Evolutionary conservation across 2,797 vertebrate species (phyloP), one percentile per base, ranked within the genome.

Genomic region (Varecia variegata): DNA sequence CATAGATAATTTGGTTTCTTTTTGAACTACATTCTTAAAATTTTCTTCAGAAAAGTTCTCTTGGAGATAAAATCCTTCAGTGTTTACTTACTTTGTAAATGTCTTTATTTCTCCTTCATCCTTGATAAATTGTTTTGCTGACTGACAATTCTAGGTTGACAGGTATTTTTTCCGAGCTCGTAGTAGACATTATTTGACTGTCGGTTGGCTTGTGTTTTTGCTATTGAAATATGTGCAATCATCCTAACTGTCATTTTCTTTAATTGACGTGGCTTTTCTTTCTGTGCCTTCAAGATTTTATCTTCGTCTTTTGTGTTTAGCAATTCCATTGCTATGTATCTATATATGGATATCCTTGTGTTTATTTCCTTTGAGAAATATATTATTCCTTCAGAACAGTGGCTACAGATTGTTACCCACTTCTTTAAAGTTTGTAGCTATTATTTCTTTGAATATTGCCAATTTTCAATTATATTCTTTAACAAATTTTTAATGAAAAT

Each of bases 31-130:
- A 65, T 21, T 79, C 77, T 92, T 71, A 25, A 35, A 38, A 15
- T 90, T 77, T 79, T 32, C 65, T 60, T 91, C 65, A 89, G n/a
- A 88, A 71, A 18, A 23, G 14, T 4, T 84, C 30, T 83, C 7
- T 14, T 77, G 9, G 56, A 88, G 90, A 86, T 70, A 77, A 81
- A 52, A 56, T 54, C 50, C 52, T 5, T 68, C 35, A 13, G 0
- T 90, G 73, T 93, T 90, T 90, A 68, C 73, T 88, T 85, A 25
- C 40, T 96, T 21, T 86, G 58, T 70, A 56, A 81, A 45, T 73
- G 40, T 95, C 90, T 96, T 94, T 43, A 88, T 91, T 82, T 88
- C n/a, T 23, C 38, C 23, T 67, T 90, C 47, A 83, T 68, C 76
- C 45, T 87, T 88, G 76, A 81, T 71, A 73, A 80, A 32, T 43